Conservation (phyloP, 1,140 invertebrate genomes). For the Zaprionus davidi region DNA sequence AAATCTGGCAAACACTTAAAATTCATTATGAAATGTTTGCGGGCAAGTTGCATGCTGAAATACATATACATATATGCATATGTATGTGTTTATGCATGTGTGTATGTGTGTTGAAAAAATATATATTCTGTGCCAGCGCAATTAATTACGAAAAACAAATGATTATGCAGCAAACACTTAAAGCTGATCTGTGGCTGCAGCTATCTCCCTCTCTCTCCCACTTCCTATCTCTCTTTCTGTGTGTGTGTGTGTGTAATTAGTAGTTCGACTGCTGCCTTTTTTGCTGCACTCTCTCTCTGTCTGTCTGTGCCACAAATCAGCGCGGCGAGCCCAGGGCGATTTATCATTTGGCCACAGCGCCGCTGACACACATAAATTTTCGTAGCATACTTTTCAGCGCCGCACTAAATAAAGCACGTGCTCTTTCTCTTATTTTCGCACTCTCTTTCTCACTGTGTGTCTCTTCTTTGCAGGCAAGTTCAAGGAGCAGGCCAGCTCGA, state of each 20-base stretch:
- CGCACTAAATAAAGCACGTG: constrained; percentile 29
- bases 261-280: constrained; percentile 33
- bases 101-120: constrained; percentile 18
- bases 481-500: constrained; percentile 90
- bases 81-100: constrained; percentile 3
- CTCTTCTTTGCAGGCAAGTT: constrained; percentile 85
- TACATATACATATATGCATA: constrained; percentile 11
- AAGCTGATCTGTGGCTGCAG: constrained; percentile 27
- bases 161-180: constrained; percentile 71
- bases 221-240: neutral
- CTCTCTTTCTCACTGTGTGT: constrained; percentile 4
- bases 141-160: constrained; percentile 81
- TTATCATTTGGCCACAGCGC: constrained; percentile 51
- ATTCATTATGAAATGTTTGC: constrained; percentile 81
- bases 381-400: constrained; percentile 64
- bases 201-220: neutral
- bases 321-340: constrained; percentile 29
- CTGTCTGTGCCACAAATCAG: constrained; percentile 64
- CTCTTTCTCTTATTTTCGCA: neutral
- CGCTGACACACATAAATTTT: constrained; percentile 77
- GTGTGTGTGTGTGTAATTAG: constrained; percentile 50
- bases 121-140: constrained; percentile 57
- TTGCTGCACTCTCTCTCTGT: constrained; percentile 13
- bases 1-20: constrained; percentile 82
- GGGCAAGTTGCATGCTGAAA: constrained; percentile 59